Evolutionary conservation across 2,113 vertebrate genomes (phyloP).

Genomic region (Hirundichthys speculiger): DNA sequence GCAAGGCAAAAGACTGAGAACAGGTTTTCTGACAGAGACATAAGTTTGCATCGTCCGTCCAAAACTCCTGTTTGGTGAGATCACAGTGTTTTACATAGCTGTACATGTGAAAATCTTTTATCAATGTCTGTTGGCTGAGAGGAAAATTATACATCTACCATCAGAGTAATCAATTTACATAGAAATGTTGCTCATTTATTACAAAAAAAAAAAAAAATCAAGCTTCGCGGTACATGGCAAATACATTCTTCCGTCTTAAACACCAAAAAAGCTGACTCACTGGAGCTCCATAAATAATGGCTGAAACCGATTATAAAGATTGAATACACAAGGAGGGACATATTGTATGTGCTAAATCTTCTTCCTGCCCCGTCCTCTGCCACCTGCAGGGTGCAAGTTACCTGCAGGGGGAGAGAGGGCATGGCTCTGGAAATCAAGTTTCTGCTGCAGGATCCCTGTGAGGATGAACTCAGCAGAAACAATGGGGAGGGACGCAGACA

Average conservation of each 20-base stretch:
- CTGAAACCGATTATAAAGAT: not conserved
- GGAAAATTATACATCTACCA: not conserved
- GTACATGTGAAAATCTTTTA: not conserved
- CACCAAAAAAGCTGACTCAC: constrained; percentile 13
- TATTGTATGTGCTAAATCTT: constrained; percentile 33
- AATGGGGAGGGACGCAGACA: constrained; percentile 77
- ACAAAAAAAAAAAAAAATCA: no score
- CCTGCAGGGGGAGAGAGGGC: constrained; percentile 52
- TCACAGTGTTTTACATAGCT: no score
- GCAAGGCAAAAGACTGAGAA: no score
- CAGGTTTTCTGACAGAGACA: no score
- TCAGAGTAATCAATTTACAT: not conserved
- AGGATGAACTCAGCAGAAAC: constrained; percentile 87
- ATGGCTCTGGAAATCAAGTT: constrained; percentile 75
- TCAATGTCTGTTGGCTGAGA: not conserved
- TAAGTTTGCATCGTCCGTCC: not conserved
- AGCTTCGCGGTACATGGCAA: no score
- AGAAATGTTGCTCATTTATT: not conserved
- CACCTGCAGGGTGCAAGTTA: constrained; percentile 24
- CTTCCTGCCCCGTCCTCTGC: constrained; percentile 60
- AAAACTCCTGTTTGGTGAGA: constrained; percentile 1
- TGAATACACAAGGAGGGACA: not conserved
- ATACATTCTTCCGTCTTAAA: constrained; percentile 29
- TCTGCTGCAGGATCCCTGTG: constrained; percentile 88
- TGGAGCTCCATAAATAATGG: not conserved